These are phyloP conservation scores for Drosophila kambysellisi DNA, from an alignment of 2,888 invertebrate species.

Conservation along the genomic window DNA sequence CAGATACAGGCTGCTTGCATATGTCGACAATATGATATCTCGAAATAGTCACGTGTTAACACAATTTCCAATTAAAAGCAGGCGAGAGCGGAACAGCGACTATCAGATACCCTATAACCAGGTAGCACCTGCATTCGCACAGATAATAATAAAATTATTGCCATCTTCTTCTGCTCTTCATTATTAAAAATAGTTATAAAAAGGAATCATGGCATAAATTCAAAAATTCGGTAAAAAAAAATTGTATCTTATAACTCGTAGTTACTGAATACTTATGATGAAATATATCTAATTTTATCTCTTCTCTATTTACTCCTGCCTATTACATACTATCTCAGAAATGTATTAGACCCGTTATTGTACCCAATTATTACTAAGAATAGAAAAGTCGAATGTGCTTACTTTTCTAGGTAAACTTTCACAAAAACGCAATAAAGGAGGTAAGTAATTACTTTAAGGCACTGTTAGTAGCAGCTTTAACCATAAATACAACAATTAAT, in stretches of 20 bases:
- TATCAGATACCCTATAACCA: background rate
- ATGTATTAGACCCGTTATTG: background rate
- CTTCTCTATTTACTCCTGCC: background rate
- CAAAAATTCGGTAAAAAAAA: too few species aligned
- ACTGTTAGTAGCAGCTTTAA: slow-evolving; percentile 18
- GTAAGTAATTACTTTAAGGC: slow-evolving; percentile 40
- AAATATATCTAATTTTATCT: background rate
- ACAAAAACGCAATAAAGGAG: slow-evolving; percentile 14
- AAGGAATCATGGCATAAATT: background rate
- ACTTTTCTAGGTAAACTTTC: slow-evolving; percentile 18
- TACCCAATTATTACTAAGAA: slow-evolving; percentile 7
- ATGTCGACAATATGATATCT: slow-evolving; percentile 38
- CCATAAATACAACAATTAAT: slow-evolving; percentile 2
- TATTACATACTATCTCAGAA: background rate
- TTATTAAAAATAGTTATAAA: background rate
- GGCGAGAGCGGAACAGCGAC: background rate
- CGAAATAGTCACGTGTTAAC: slow-evolving; percentile 70
- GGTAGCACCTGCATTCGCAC: background rate
- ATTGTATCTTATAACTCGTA: background rate
- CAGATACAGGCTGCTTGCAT: slow-evolving; percentile 29
- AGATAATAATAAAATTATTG: background rate
- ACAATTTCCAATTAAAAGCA: slow-evolving; percentile 67
- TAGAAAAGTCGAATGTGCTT: slow-evolving; percentile 1
- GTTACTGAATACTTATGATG: background rate
- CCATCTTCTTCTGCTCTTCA: background rate